Conservation (phyloP, 2,888 invertebrate genomes). For the Torymus auratus region DNA sequence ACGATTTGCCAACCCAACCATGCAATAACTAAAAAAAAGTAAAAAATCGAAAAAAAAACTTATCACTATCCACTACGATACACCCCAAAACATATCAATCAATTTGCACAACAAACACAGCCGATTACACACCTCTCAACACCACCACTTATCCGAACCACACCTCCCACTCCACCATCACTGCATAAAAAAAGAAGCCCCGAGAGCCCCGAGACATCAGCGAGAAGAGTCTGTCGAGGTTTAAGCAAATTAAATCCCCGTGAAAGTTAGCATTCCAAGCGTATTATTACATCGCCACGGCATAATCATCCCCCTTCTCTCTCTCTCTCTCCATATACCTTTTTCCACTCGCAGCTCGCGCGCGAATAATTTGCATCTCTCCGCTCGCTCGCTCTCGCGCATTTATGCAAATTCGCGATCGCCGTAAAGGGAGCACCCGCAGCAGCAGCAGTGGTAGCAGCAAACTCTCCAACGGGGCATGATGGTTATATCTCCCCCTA, state of each 20-base stretch:
- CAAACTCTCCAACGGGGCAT: neutral
- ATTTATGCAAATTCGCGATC: conserved; percentile 55
- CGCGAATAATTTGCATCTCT: conserved; percentile 52
- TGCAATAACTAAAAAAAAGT: too few species aligned
- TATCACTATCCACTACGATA: too few species aligned
- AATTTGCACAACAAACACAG: too few species aligned
- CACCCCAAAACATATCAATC: too few species aligned
- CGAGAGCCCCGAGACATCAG: neutral
- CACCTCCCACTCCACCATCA: too few species aligned
- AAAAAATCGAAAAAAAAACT: too few species aligned
- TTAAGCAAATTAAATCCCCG: conserved; percentile 56
- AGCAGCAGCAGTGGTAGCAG: neutral
- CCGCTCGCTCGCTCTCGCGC: conserved; percentile 18
- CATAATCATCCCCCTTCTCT: conserved; percentile 27
- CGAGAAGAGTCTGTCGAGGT: conserved; percentile 32
- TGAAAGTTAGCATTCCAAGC: conserved; percentile 48
- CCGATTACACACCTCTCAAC: too few species aligned
- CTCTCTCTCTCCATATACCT: neutral
- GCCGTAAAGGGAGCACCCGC: conserved; percentile 27
- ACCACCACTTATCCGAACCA: too few species aligned
- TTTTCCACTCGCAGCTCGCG: conserved; percentile 36
- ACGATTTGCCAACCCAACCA: too few species aligned
- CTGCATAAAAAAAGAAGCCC: neutral
- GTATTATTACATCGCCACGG: conserved; percentile 41
- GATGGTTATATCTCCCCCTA: conserved; percentile 37